A percentile compares a stretch with the other conserved stretches of the same genome.
phyloP scores from a whole-genome alignment of 2,888 invertebrate genomes.

The Macroteleia sp. region DNA sequence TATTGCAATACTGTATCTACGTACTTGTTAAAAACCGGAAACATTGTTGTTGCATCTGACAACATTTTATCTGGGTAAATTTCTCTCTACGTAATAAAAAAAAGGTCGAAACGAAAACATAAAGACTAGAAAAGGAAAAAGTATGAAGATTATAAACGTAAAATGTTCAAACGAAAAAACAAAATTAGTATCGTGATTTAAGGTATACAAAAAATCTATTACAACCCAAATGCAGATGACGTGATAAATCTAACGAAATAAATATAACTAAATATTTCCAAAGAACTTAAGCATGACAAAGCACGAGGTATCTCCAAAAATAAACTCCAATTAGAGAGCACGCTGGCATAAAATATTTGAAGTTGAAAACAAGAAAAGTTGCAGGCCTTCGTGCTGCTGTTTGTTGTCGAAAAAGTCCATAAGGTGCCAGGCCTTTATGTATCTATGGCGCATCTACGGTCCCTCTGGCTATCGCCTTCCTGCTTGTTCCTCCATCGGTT shows the following conservation, averaged over 20 bases:
- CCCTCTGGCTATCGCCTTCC: neutral
- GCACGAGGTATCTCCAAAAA: neutral
- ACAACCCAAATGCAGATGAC: neutral
- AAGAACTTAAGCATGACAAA: neutral
- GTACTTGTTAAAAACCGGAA: too few relatives aligned
- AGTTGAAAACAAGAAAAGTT: neutral
- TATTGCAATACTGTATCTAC: too few relatives aligned
- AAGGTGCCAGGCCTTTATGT: neutral
- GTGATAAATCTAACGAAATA: neutral
- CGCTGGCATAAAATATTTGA: neutral
- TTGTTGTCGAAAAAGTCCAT: constrained; percentile 2
- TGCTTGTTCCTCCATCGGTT: constrained; percentile 4
- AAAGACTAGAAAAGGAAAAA: too few relatives aligned
- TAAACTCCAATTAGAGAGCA: constrained; percentile 4
- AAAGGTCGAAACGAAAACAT: too few relatives aligned
- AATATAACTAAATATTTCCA: neutral
- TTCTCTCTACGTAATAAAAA: too few relatives aligned
- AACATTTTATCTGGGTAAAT: too few relatives aligned
- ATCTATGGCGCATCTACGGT: constrained; percentile 6
- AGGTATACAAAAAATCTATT: too few relatives aligned
- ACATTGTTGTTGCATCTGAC: too few relatives aligned
- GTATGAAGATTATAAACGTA: too few relatives aligned
- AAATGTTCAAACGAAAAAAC: too few relatives aligned
- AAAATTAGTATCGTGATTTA: too few relatives aligned
- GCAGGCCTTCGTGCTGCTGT: neutral